Evolutionary conservation across 2,797 vertebrate species (phyloP).

Genomic region (Cygnus olor): DNA sequence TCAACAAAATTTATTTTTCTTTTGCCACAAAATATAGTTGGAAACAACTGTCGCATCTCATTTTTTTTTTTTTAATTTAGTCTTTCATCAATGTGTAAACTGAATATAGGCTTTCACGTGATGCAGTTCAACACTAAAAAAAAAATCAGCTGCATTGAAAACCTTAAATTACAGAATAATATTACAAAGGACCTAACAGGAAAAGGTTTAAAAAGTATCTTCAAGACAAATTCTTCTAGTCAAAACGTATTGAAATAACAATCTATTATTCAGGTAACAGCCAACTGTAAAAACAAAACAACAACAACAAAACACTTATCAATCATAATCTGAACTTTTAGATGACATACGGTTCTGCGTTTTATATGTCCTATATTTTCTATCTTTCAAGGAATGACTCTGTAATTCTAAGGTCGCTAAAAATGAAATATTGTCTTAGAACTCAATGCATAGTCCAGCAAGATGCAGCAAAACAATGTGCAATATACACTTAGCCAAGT

Average conservation of each 20-base stretch:
- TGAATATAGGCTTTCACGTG: neutral
- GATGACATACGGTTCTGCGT: neutral
- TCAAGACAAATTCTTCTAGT: conserved; percentile 46
- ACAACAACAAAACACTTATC: neutral
- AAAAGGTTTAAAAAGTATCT: conserved; percentile 35
- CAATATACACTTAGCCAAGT: neutral
- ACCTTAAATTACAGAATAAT: neutral
- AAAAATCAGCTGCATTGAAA: neutral
- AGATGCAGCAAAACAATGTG: neutral
- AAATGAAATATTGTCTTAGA: neutral
- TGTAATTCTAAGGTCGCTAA: neutral
- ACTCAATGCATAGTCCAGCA: neutral
- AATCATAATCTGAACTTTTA: conserved; percentile 27
- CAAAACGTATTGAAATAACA: conserved; percentile 48
- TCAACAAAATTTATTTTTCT: neutral
- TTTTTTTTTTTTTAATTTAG: conserved; percentile 14
- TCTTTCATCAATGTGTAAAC: conserved; percentile 12
- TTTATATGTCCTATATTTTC: conserved; percentile 7
- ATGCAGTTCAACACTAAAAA: neutral
- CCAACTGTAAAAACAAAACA: neutral
- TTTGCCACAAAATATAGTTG: neutral
- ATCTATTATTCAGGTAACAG: conserved; percentile 53
- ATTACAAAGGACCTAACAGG: conserved; percentile 3
- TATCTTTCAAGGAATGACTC: neutral
- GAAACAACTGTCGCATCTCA: neutral